A percentile compares a stretch with the other conserved stretches of the same genome.
phyloP scores from a whole-genome alignment of 2,113 vertebrate genomes.

The Coptodon rendalli region DNA sequence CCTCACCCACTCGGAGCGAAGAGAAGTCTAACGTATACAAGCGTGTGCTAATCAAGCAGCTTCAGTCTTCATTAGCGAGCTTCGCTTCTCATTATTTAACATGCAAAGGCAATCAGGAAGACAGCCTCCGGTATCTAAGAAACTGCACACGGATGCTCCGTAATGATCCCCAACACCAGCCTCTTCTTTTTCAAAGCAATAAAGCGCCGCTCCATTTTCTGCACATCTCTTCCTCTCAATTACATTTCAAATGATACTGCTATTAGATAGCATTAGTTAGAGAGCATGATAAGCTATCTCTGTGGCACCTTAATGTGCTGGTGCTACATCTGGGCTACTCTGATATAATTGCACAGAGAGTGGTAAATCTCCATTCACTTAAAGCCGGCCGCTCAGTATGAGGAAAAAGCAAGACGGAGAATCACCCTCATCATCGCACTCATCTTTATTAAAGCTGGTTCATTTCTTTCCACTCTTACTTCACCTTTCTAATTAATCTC shows the following conservation, averaged over 20 bases:
- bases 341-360: background rate
- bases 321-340: background rate
- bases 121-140: slow-evolving; percentile 7
- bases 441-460: background rate
- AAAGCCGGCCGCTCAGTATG: background rate
- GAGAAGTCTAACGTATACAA: background rate
- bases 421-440: background rate
- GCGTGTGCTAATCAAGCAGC: background rate
- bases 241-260: slow-evolving; percentile 24
- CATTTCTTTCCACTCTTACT: background rate
- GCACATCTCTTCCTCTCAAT: slow-evolving; percentile 36
- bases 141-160: background rate
- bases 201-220: slow-evolving; percentile 2
- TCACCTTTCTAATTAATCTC: background rate
- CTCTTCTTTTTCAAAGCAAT: slow-evolving; percentile 26
- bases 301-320: background rate
- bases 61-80: background rate
- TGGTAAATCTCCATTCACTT: slow-evolving; percentile 5
- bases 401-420: background rate
- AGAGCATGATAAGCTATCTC: background rate
- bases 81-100: slow-evolving; percentile 5
- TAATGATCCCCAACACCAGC: slow-evolving; percentile 1
- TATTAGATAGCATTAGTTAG: slow-evolving; percentile 22
- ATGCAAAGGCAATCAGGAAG: slow-evolving; percentile 4
- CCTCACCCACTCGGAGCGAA: background rate